Evolutionary conservation across 2,113 vertebrate species (phyloP), one percentile per base, ranked within the genome.

Genomic region (Vidua chalybeata): DNA sequence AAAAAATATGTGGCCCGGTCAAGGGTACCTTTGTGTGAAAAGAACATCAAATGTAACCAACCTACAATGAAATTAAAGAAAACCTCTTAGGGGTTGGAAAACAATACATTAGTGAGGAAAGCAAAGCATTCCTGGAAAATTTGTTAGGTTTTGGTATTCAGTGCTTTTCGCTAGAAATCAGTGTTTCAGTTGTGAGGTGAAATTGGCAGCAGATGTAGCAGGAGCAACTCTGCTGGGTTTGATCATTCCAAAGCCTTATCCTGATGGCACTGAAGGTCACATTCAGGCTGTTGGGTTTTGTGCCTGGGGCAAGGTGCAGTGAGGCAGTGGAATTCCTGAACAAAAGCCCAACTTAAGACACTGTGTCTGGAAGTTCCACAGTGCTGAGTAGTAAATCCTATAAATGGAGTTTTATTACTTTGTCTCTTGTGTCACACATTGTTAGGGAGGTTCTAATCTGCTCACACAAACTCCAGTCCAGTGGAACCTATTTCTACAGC

Each of bases 341-440:
- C 2, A 11, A 59, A 80, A 91, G 24, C 18, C n/a, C 54, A 71
- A 0, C 13, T 55, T 31, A 23, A 81, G 61, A 58, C 7, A 5
- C 7, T 33, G 17, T 28, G 19, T 43, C 61, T 75, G 45, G 16
- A 91, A 64, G 37, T 48, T 35, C 2, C 5, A 17, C 75, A 33
- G 15, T 12, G 39, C 37, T 62, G 51, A 24, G 9, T 24, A 55
- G 4, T 26, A 24, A 62, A 77, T 59, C 66, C 28, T 35, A 12
- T 41, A 35, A 75, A 15, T 10, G 11, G 20, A 58, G 14, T 20
- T n/a, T 33, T 79, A 24, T 54, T 58, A 46, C 20, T 45, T 73
- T 61, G 43, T n/a, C 15, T 80, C 49, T 27, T 1, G 0, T 66
- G 52, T 87, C 5, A 0, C 30, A 15, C 5, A 2, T 7, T 41